Percentiles rank a stretch among this genome's conserved stretches.
Conservation (phyloP, 1,140 invertebrate species). For the Palaemon carinicauda region DNA sequence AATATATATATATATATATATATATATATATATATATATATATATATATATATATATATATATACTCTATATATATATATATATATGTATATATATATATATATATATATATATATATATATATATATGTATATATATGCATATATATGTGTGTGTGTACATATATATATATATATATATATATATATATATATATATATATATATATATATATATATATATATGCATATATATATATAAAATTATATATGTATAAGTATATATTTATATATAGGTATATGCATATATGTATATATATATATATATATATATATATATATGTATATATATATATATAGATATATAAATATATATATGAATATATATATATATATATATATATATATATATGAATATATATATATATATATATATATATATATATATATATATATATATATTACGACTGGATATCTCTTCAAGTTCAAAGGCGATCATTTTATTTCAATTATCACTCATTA, state of each 20-base stretch:
- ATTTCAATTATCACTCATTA: too few species aligned
- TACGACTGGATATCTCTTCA: background rate
- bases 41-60: background rate
- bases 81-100: conserved; percentile 4
- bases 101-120: too few species aligned
- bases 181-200: background rate
- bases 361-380: too few species aligned
- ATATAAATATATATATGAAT: background rate
- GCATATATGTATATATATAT: background rate
- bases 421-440: background rate
- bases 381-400: too few species aligned
- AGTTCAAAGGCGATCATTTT: too few species aligned
- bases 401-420: too few species aligned
- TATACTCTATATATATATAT: background rate
- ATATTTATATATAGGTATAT: background rate
- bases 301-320: background rate
- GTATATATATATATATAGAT: background rate
- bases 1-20: too few species aligned
- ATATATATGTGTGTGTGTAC: too few species aligned
- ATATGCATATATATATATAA: background rate
- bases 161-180: background rate
- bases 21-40: background rate
- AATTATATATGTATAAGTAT: background rate
- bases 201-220: conserved; percentile 2
- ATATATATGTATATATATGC: background rate